A percentile compares a stretch with the other conserved stretches of the same genome.
These are phyloP conservation scores for Hypomecis punctinalis DNA, from an alignment of 2,888 invertebrate species.

Conservation along the genomic window DNA sequence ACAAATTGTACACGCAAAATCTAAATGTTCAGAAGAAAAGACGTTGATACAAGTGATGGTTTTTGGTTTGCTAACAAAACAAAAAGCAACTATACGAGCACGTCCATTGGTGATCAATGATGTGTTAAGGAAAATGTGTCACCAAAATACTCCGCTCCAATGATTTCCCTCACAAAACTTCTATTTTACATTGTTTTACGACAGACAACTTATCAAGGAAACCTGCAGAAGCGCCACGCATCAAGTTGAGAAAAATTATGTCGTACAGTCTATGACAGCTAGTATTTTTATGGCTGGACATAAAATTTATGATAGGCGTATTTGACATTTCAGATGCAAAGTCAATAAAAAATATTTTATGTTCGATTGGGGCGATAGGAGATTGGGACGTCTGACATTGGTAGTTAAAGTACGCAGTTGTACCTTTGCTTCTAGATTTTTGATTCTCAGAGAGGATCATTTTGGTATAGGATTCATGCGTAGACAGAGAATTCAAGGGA, in stretches of 20 bases:
- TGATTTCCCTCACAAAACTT: slow-evolving; percentile 10
- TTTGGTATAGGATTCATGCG: too few species aligned
- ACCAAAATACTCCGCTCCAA: slow-evolving; percentile 15
- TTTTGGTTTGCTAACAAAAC: neutral
- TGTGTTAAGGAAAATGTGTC: slow-evolving; percentile 24
- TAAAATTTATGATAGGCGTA: slow-evolving; percentile 44
- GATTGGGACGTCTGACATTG: slow-evolving; percentile 27
- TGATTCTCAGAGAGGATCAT: too few species aligned
- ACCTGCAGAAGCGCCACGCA: slow-evolving; percentile 17
- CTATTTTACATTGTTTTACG: slow-evolving; percentile 16
- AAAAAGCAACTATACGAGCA: neutral
- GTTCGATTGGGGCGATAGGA: slow-evolving; percentile 34
- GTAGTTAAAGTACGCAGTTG: slow-evolving; percentile 17
- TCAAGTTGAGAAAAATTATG: slow-evolving; percentile 40
- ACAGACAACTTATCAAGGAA: slow-evolving; percentile 15
- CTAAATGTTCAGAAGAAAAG: neutral
- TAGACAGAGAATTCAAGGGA: too few species aligned
- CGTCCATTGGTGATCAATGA: slow-evolving; percentile 17
- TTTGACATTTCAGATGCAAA: slow-evolving; percentile 45
- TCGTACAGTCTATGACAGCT: slow-evolving; percentile 41
- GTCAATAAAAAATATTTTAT: slow-evolving; percentile 43
- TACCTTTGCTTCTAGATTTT: slow-evolving; percentile 3
- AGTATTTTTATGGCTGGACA: slow-evolving; percentile 40
- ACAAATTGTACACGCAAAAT: too few species aligned
- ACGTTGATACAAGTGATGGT: neutral